Evolutionary conservation across 2,113 vertebrate species (phyloP).

Genomic region (Odocoileus hemionus): DNA sequence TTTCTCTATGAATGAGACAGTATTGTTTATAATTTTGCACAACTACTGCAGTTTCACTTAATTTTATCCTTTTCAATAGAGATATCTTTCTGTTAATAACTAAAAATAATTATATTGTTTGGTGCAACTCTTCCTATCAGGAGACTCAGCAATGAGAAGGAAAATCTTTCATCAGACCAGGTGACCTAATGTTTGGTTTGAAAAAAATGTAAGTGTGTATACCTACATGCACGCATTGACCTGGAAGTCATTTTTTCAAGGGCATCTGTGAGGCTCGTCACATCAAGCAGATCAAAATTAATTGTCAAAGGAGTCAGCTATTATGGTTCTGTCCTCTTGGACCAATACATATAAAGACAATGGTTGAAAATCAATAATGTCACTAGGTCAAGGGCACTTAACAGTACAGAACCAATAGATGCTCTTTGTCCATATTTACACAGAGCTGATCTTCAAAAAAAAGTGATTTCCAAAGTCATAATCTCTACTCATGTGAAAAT

Average conservation of each 20-base stretch:
- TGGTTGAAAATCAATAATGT: conserved; percentile 67
- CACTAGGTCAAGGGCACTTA: conserved; percentile 70
- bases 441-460: not conserved
- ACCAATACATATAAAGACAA: conserved; percentile 66
- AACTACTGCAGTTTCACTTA: not conserved
- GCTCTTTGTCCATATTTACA: conserved; percentile 39
- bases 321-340: not conserved
- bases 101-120: not conserved
- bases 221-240: not conserved
- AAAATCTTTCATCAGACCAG: not conserved
- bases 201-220: not conserved
- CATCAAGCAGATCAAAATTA: conserved; percentile 64
- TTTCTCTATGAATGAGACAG: not conserved
- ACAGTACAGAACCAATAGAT: conserved; percentile 47
- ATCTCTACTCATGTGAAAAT: conserved; percentile 70
- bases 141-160: not conserved
- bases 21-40: not conserved
- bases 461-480: conserved; percentile 61
- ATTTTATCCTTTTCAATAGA: not conserved
- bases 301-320: conserved; percentile 34
- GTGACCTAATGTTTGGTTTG: not conserved
- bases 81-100: not conserved
- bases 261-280: conserved; percentile 18
- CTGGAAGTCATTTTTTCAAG: conserved; percentile 54
- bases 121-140: not conserved